Percentiles rank a stretch among this genome's conserved stretches.
phyloP scores from a whole-genome alignment of 2,797 vertebrate species.

The Myripristis murdjan region DNA sequence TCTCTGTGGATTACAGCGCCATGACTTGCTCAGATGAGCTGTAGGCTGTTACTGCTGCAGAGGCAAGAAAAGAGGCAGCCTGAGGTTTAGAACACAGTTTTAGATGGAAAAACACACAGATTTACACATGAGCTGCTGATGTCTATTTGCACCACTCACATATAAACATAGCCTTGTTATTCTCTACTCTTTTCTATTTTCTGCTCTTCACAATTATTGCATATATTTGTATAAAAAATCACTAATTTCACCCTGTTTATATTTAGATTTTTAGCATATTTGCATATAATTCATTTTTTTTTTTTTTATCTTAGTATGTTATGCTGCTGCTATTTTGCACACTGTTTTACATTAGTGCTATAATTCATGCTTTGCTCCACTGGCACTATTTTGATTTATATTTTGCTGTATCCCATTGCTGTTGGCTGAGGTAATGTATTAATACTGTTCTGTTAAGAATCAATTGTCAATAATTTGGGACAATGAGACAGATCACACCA shows the following conservation, averaged over 20 bases:
- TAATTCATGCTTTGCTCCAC: neutral
- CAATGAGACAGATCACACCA: no score
- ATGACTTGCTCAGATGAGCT: slow-evolving; percentile 49
- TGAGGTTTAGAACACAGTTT: neutral
- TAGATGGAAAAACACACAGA: neutral
- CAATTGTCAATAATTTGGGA: neutral
- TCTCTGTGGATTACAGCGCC: slow-evolving; percentile 55
- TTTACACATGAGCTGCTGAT: neutral
- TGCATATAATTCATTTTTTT: neutral
- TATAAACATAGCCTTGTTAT: no score
- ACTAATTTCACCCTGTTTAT: no score
- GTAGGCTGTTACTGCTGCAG: slow-evolving; percentile 23
- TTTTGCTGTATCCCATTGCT: neutral
- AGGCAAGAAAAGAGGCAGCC: neutral
- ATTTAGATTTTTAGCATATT: no score
- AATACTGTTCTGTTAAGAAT: no score
- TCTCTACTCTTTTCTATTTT: neutral
- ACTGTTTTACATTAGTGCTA: no score
- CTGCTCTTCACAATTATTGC: neutral
- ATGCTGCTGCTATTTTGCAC: no score
- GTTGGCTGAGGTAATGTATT: no score
- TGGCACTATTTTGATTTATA: neutral
- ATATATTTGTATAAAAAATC: no score
- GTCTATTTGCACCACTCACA: no score
- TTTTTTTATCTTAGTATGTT: no score